phyloP scores from a whole-genome alignment of 1,140 invertebrate species.

The Neodiprion pinetum region DNA sequence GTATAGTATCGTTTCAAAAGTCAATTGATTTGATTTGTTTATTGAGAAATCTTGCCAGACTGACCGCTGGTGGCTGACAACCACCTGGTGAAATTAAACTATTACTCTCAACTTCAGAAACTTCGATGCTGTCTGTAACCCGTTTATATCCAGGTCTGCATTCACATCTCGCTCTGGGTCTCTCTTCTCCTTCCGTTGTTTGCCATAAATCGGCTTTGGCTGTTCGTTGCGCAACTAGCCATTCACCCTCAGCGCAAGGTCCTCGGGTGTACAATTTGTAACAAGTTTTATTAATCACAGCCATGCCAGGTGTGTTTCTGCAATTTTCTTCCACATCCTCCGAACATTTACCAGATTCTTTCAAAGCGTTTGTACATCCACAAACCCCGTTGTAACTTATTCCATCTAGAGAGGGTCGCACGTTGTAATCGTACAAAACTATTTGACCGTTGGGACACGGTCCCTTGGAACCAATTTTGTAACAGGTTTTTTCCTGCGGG shows the following conservation, averaged over 20 bases:
- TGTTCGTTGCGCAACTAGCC: constrained; percentile 68
- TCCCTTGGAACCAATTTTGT: constrained; percentile 75
- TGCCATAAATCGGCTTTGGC: constrained; percentile 46
- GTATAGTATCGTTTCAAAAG: constrained; percentile 21
- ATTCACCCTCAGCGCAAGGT: constrained; percentile 75
- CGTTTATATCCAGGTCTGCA: constrained; percentile 74
- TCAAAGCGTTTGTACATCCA: constrained; percentile 66
- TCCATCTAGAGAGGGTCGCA: constrained; percentile 76
- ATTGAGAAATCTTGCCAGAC: constrained; percentile 61
- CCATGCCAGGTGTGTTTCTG: constrained; percentile 66
- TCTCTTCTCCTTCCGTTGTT: constrained; percentile 37
- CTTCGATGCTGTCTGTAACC: constrained; percentile 32
- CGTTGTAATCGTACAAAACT: constrained; percentile 79
- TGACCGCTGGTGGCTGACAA: constrained; percentile 61
- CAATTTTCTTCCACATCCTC: constrained; percentile 55
- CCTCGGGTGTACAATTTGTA: constrained; percentile 77
- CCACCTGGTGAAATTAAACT: constrained; percentile 40
- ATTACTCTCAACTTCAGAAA: constrained; percentile 45
- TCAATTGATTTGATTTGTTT: constrained; percentile 39
- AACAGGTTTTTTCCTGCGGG: constrained; percentile 74
- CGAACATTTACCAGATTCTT: constrained; percentile 41
- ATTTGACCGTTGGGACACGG: constrained; percentile 74
- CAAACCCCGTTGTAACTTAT: constrained; percentile 84
- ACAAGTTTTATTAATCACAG: constrained; percentile 69
- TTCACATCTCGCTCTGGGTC: constrained; percentile 67